phyloP scores from a whole-genome alignment of 1,140 invertebrate species.

The Daktulosphaira vitifoliae region DNA sequence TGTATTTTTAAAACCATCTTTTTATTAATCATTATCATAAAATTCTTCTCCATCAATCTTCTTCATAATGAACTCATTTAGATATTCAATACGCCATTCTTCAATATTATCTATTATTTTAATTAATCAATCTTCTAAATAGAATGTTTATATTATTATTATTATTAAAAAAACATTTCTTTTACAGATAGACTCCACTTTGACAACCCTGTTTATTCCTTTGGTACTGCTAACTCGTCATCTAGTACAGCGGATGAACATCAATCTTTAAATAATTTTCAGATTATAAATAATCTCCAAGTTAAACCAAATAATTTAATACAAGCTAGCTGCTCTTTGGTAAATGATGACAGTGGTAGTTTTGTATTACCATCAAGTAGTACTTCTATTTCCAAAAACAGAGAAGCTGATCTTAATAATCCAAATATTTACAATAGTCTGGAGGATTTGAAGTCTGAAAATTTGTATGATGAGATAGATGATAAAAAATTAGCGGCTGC shows the following conservation, averaged over 20 bases:
- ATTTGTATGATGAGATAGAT: slow-evolving; percentile 87
- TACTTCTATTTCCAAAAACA: slow-evolving; percentile 59
- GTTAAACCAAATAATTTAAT: slow-evolving; percentile 52
- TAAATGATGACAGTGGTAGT: slow-evolving; percentile 48
- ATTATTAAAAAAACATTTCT: too few relatives aligned
- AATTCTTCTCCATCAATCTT: too few relatives aligned
- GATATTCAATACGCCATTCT: too few relatives aligned
- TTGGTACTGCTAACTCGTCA: slow-evolving; percentile 47
- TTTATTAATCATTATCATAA: too few relatives aligned
- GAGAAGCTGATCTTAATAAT: slow-evolving; percentile 72
- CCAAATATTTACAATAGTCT: slow-evolving; percentile 77
- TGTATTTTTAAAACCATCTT: too few relatives aligned
- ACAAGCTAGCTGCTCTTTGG: slow-evolving; percentile 47
- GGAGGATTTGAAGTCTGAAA: slow-evolving; percentile 60
- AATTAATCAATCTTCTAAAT: too few relatives aligned
- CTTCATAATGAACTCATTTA: too few relatives aligned
- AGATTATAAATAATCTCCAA: slow-evolving; percentile 57
- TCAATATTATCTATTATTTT: too few relatives aligned
- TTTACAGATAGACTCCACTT: slow-evolving; percentile 73
- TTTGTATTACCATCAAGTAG: slow-evolving; percentile 42
- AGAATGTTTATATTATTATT: too few relatives aligned
- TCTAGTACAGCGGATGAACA: slow-evolving; percentile 37
- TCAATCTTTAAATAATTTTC: slow-evolving; percentile 46
- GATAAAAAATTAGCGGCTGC: slow-evolving; percentile 49
- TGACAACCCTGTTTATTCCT: slow-evolving; percentile 85